Conservation (phyloP, 2,888 invertebrate genomes). For the Diarsia mendica region DNA sequence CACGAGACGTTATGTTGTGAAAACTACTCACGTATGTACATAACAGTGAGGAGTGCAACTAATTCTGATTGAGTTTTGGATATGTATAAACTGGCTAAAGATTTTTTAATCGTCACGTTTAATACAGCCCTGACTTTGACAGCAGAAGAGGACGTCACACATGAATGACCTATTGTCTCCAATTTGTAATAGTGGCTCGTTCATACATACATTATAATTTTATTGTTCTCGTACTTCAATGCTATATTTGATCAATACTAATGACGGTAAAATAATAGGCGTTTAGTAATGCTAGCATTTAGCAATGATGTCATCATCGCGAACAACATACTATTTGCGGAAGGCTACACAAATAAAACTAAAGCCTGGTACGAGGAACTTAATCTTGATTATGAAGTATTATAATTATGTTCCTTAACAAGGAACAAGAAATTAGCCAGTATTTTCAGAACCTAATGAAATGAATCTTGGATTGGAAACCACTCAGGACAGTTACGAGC, state of each 20-base stretch:
- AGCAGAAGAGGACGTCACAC: slow-evolving; percentile 31
- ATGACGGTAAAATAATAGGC: slow-evolving; percentile 52
- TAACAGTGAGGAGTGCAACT: slow-evolving; percentile 28
- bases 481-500: slow-evolving; percentile 18
- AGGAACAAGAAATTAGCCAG: slow-evolving; percentile 8
- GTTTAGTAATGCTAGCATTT: slow-evolving; percentile 41
- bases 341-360: slow-evolving; percentile 33
- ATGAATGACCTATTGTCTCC: slow-evolving; percentile 52
- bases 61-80: slow-evolving; percentile 30
- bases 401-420: slow-evolving; percentile 2
- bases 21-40: slow-evolving; percentile 44
- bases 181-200: slow-evolving; percentile 24
- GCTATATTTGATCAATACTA: slow-evolving; percentile 60
- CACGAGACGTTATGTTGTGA: slow-evolving; percentile 42
- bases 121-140: slow-evolving; percentile 25
- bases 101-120: slow-evolving; percentile 7
- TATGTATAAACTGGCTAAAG: not conserved
- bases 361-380: slow-evolving; percentile 14
- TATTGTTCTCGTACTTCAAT: slow-evolving; percentile 21
- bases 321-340: slow-evolving; percentile 37
- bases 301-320: slow-evolving; percentile 65
- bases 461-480: slow-evolving; percentile 39
- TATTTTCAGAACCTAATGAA: slow-evolving; percentile 27
- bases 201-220: not conserved
- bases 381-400: slow-evolving; percentile 4